Percentiles rank a stretch among this genome's conserved stretches.
These are phyloP conservation scores for Xestobium rufovillosum DNA, from an alignment of 2,888 invertebrate genomes.

Conservation along the genomic window DNA sequence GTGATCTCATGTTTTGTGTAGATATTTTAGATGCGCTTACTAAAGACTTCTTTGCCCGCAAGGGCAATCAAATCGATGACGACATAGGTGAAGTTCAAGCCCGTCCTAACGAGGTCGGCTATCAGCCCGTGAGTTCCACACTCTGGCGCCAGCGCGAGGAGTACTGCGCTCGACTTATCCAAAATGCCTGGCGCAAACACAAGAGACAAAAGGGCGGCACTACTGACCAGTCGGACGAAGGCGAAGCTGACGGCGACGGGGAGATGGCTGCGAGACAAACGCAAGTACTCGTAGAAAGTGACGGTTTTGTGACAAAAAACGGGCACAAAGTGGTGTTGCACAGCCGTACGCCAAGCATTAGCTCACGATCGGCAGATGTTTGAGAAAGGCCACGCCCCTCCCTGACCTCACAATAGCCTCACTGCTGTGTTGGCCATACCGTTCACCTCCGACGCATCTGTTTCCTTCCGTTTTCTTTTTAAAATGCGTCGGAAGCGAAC, in stretches of 20 bases:
- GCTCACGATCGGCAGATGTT: conserved; percentile 77
- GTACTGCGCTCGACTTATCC: conserved; percentile 91
- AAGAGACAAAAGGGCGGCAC: conserved; percentile 59
- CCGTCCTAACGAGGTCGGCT: conserved; percentile 79
- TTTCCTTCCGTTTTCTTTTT: neutral
- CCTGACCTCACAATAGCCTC: conserved; percentile 45
- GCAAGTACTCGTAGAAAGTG: conserved; percentile 78
- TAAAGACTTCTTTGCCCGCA: conserved; percentile 96
- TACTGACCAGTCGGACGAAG: conserved; percentile 50
- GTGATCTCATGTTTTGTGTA: conserved; percentile 95
- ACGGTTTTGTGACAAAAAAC: conserved; percentile 76
- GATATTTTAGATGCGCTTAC: conserved; percentile 97
- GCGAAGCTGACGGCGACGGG: conserved; percentile 38
- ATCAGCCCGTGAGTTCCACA: conserved; percentile 91
- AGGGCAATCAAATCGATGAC: conserved; percentile 91
- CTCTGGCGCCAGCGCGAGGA: conserved; percentile 94
- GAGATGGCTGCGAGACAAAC: conserved; percentile 53
- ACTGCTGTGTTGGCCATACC: neutral
- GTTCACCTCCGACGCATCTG: neutral
- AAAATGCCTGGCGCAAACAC: conserved; percentile 90
- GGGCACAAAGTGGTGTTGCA: conserved; percentile 87
- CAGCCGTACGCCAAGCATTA: conserved; percentile 78
- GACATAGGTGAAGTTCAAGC: conserved; percentile 79
- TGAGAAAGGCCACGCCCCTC: conserved; percentile 71
- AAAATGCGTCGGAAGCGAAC: too few relatives aligned